Evolutionary conservation across 2,888 invertebrate genomes (phyloP), one percentile per base, ranked within the genome.

Genomic region (Julus scanicus): DNA sequence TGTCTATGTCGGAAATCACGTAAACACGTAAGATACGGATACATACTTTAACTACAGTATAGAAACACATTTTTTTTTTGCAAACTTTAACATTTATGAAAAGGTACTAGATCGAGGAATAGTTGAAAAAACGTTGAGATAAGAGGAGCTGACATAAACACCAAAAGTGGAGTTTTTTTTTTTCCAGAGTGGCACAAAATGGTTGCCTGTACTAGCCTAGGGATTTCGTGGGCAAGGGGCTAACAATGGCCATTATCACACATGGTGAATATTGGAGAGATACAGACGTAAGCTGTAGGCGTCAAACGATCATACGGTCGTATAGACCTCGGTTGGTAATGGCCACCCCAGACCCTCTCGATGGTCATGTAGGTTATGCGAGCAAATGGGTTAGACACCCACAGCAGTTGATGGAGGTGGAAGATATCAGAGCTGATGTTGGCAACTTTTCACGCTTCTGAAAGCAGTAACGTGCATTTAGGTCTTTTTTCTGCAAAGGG

Each of bases 191-290:
- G 0, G 6, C 63, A 29, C 9, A 9, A 29, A 71, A 29, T 71
- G 29, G 71, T 71, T 29, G 9, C 29, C 29, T 29, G 71, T 71
- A n/a, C 63, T 17, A 17, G 29, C 71, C 6, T 20, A 63, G 63
- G n/a, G 71, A 29, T 71, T 20, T 71, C 29, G 71, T 71, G 71
- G 20, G 29, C 71, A 71, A 20, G 71, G 20, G 71, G 71, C 71
- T 71, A 20, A 71, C 71, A 71, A 71, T 71, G 71, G 71, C 71
- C 71, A 71, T 71, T 71, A 71, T 71, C 71, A 29, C 71, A 71
- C 71, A 71, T 11, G 29, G 71, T 71, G 71, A 71, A 71, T 20
- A 71, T 71, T 71, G 71, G 71, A 71, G 71, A 71, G 71, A 71
- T 20, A 71, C 29, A 29, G 17, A n/a, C n/a, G 20, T 29, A 29